Percentiles rank a stretch among this genome's conserved stretches.
Conservation (phyloP, 2,888 invertebrate species). For the Noctua pronuba region DNA sequence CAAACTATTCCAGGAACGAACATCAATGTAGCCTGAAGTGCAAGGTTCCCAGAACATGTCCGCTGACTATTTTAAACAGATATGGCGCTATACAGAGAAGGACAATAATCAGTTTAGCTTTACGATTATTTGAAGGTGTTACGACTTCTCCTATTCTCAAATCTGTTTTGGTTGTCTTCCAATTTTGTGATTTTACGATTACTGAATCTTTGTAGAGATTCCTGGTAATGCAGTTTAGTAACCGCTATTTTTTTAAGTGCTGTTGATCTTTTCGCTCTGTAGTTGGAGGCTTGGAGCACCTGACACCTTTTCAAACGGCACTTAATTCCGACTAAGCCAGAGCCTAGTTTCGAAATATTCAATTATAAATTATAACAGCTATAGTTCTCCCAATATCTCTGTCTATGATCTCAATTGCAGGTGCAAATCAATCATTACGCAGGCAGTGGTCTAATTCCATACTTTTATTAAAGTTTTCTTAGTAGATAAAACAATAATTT, state of each 20-base stretch:
- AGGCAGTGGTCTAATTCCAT: slow-evolving; percentile 25
- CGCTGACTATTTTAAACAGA: slow-evolving; percentile 42
- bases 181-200: slow-evolving; percentile 60
- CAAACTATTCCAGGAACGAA: slow-evolving; percentile 46
- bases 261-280: slow-evolving; percentile 24
- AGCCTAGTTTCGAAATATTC: slow-evolving; percentile 17
- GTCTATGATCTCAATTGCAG: slow-evolving; percentile 40
- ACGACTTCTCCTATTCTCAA: slow-evolving; percentile 57
- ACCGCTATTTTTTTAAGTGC: slow-evolving; percentile 26
- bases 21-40: slow-evolving; percentile 49
- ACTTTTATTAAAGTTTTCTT: slow-evolving; percentile 40
- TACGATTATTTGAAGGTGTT: slow-evolving; percentile 56
- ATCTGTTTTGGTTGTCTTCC: slow-evolving; percentile 64
- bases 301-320: slow-evolving; percentile 17
- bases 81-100: slow-evolving; percentile 29
- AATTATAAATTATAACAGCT: slow-evolving; percentile 10
- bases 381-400: slow-evolving; percentile 21
- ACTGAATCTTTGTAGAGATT: slow-evolving; percentile 50
- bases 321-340: slow-evolving; percentile 3
- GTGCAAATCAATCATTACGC: slow-evolving; percentile 39
- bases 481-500: slow-evolving; percentile 41
- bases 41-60: slow-evolving; percentile 39
- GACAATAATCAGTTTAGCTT: slow-evolving; percentile 45
- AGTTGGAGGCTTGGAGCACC: slow-evolving; percentile 3
- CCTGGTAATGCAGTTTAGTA: slow-evolving; percentile 34